Evolutionary conservation across 2,888 invertebrate species (phyloP).

Genomic region (Heliconius cydno): DNA sequence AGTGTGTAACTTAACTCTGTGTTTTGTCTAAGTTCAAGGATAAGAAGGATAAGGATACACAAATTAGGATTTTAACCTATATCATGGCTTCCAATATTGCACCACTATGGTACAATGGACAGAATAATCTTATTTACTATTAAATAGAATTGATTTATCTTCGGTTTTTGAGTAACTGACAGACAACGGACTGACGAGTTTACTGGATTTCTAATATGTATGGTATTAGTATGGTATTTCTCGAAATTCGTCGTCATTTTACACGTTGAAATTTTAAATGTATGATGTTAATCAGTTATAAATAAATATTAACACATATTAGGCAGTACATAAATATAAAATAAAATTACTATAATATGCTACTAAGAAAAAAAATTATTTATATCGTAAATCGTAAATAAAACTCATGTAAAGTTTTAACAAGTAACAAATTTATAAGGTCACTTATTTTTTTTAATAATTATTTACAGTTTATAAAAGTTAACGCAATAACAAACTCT

Average conservation of each 20-base stretch:
- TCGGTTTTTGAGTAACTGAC: neutral
- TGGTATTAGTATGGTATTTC: no score
- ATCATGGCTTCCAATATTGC: neutral
- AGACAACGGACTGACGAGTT: no score
- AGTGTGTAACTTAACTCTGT: neutral
- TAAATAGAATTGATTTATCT: neutral
- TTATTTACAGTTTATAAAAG: neutral
- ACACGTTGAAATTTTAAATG: neutral
- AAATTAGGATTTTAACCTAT: neutral
- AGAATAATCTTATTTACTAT: no score
- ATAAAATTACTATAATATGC: neutral
- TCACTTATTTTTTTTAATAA: neutral
- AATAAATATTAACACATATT: neutral
- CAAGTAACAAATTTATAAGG: neutral
- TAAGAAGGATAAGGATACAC: neutral
- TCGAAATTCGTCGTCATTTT: neutral
- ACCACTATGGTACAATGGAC: no score
- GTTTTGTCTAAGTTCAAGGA: neutral
- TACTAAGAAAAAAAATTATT: neutral
- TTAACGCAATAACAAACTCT: neutral
- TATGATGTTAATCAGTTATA: neutral
- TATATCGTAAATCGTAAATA: neutral
- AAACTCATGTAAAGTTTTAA: neutral
- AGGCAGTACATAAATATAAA: neutral
- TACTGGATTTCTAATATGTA: no score